Evolutionary conservation across 1,140 invertebrate genomes (phyloP), one percentile per base, ranked within the genome.

Genomic region (Teleopsis dalmanni): DNA sequence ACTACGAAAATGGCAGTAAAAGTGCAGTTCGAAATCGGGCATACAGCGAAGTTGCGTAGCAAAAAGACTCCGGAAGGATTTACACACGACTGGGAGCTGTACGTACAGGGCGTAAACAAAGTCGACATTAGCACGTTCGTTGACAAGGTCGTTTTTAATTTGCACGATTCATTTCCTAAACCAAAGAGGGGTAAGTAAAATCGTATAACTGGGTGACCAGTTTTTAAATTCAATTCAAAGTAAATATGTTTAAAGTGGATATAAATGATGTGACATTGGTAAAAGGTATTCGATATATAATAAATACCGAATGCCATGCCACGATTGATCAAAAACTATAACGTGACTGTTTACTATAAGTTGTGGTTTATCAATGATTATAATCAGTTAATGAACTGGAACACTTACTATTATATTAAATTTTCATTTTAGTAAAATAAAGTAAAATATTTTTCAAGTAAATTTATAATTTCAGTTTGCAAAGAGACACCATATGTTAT

Each of bases 51-150:
- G 40, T 73, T 93, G 52, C 81, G 85, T 58, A 79, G 79, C 14
- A 85, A 87, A 63, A 80, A 78, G 51, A 92, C 89, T 8, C 78
- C 81, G 14, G 86, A 93, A 70, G 91, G 89, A 13, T 95, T 90
- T 61, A 97, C 94, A 54, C 95, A 98, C 75, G 93, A 97, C 69
- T 98, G 95, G 95, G 89, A 91, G 71, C 83, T 97, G n/a, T 97
- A 88, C 77, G 88, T 98, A 4, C 77, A 86, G 55, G 92, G 92
- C 48, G 79, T 81, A 54, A 88, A 95, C 59, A 83, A 84, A 53
- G 79, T 82, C 51, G 83, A 90, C 59, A 93, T 97, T 55, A 81
- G 90, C 56, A 78, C 88, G 62, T 97, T 90, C 78, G 81, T 97
- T 33, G 93, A 97, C 41, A 95, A 92, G 81, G 91, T 98, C 54